These are phyloP conservation scores for Pocillopora damicornis DNA, from an alignment of 64 coral and sea anemone genomes.

Conservation along the genomic window DNA sequence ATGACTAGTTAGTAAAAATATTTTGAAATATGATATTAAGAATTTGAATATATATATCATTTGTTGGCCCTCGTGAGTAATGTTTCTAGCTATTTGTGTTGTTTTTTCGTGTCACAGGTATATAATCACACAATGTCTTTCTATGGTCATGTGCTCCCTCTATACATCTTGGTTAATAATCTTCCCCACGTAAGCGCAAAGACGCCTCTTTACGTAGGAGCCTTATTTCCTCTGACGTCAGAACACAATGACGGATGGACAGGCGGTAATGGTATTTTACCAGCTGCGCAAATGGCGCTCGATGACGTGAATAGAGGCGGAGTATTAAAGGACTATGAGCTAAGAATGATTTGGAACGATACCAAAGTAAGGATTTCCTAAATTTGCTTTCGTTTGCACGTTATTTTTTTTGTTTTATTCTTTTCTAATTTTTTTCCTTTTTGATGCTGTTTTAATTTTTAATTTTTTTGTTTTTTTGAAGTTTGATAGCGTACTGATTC, in stretches of 20 bases:
- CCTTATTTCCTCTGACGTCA: conserved; percentile 81
- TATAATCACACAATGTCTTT: background rate
- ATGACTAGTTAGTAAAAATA: too few relatives aligned
- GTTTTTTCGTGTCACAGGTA: background rate
- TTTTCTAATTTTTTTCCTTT: too few relatives aligned
- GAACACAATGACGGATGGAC: conserved; percentile 59
- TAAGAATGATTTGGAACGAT: conserved; percentile 83
- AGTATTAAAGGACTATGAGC: conserved; percentile 59
- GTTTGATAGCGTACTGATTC: too few relatives aligned
- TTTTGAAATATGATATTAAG: too few relatives aligned
- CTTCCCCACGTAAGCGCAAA: conserved; percentile 6
- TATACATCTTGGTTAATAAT: background rate
- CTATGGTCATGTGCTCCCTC: background rate
- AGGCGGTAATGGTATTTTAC: conserved; percentile 72
- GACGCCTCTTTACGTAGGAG: conserved; percentile 66
- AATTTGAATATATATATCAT: too few relatives aligned
- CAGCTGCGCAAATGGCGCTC: conserved; percentile 80
- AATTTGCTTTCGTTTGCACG: too few relatives aligned
- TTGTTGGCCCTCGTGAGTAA: too few relatives aligned
- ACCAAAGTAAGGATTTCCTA: conserved; percentile 48
- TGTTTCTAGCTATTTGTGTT: too few relatives aligned
- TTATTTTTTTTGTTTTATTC: too few relatives aligned
- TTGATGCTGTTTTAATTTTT: too few relatives aligned
- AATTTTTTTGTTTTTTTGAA: too few relatives aligned
- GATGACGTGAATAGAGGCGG: conserved; percentile 63